Evolutionary conservation across 37 sponge, comb jelly and placozoan genomes (phyloP), one percentile per base, ranked within the genome.

Genomic region (Oopsacas minuta): DNA sequence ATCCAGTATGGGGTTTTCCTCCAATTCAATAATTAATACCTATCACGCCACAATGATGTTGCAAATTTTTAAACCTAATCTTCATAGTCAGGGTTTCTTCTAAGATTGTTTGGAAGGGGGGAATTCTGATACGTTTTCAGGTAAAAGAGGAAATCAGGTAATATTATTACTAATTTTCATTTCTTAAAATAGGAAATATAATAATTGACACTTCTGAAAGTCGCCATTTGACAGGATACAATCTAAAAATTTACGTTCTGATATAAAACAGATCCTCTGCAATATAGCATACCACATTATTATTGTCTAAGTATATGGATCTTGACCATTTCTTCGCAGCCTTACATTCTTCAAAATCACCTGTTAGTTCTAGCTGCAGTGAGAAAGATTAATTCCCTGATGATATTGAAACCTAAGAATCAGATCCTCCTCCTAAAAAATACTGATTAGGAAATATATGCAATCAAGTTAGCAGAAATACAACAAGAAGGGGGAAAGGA

Each of bases 401-500:
- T 81, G 81, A 81, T 35, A 15, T 25, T 15, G 49, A 42, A 42
- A 42, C 12, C 49, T 42, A 17, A 15, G 49, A 42, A 42, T 42
- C 15, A 42, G 49, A 42, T 42, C 49, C 49, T 42, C 49, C 49
- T 42, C 49, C 49, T 42, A 42, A 42, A 42, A 42, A 42, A 42
- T 15, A 42, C 37, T 37, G 37, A 23, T 37, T 38, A 37, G 36
- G 17, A 37, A 36, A 83, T 22, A 83, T 81, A 35, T 36, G 15
- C 36, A 35, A 34, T 23, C 81, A 81, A 35, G 34, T n/a, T n/a
- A 36, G 15, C 36, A 37, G 37, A 83, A 34, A 36, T 83, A 83
- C 83, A 36, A 28, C 37, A 84, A 84, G 49, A 39, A 84, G 28
- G 39, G 84, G 84, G 84, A 84, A 39, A 39, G 30, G 84, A 85